phyloP scores from a whole-genome alignment of 1,140 invertebrate species.

The Atopsyche davidsoni region DNA sequence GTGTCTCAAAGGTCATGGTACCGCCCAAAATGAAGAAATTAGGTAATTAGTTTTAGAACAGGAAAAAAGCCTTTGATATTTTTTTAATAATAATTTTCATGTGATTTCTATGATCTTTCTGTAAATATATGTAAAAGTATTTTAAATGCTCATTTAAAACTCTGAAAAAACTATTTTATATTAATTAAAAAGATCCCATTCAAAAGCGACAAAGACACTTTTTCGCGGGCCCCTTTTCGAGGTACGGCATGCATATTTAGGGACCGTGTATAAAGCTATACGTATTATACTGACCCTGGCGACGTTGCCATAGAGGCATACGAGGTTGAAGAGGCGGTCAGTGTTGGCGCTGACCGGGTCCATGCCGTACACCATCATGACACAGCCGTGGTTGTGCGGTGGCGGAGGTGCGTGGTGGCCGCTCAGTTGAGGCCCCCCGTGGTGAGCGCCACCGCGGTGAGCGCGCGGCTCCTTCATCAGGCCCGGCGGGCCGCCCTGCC shows the following conservation, averaged over 20 bases:
- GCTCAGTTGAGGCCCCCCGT: conserved; percentile 39
- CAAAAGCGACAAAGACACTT: conserved; percentile 9
- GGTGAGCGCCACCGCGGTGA: conserved; percentile 39
- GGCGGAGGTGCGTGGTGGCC: conserved; percentile 37
- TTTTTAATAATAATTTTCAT: no score
- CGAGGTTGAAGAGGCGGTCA: conserved; percentile 96
- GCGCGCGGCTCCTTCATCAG: conserved; percentile 42
- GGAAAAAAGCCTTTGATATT: no score
- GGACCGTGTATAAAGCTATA: no score
- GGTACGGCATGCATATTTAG: no score
- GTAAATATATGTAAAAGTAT: conserved; percentile 2
- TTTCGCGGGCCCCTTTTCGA: no score
- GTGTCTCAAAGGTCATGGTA: no score
- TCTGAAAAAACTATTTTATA: background rate
- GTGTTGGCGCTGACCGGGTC: conserved; percentile 90
- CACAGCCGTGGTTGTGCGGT: conserved; percentile 69
- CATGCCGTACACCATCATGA: conserved; percentile 98
- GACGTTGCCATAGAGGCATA: conserved; percentile 98
- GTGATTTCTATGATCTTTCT: background rate
- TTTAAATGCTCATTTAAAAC: conserved; percentile 1
- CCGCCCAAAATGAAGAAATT: no score
- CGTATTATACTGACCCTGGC: conserved; percentile 79
- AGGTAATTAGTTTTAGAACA: no score
- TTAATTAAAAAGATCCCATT: no score
- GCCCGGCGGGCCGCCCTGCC: conserved; percentile 39